A percentile compares a stretch with the other conserved stretches of the same genome.
Evolutionary conservation across 2,113 vertebrate genomes (phyloP).

Genomic region (Silurus meridionalis): DNA sequence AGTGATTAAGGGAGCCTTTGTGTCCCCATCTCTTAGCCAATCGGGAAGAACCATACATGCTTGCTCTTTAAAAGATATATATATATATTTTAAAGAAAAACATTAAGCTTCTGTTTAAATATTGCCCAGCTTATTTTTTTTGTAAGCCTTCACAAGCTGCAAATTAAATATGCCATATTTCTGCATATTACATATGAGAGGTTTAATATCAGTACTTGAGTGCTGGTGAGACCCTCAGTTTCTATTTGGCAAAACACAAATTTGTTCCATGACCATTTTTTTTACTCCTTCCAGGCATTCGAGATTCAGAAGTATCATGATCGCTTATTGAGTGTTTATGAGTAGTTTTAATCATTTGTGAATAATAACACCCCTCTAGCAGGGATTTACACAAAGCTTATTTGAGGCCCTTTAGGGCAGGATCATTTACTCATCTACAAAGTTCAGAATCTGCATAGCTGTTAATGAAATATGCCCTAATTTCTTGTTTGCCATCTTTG

Average conservation of each 20-base stretch:
- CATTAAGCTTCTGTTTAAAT: background rate
- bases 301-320: background rate
- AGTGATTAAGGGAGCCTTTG: background rate
- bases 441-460: too few species aligned
- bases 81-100: background rate
- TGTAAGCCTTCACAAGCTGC: background rate
- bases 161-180: background rate
- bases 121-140: background rate
- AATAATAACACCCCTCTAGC: background rate
- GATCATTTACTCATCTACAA: too few species aligned
- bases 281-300: background rate
- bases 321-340: background rate
- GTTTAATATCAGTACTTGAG: background rate
- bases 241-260: background rate
- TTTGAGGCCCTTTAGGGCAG: too few species aligned
- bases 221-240: background rate
- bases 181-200: background rate
- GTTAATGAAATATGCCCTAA: background rate
- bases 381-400: too few species aligned
- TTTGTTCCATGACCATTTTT: background rate
- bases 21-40: background rate
- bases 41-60: background rate
- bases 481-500: background rate
- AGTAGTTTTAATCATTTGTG: background rate
- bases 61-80: background rate